These are phyloP conservation scores for Leucoraja erinaceus DNA, from an alignment of 2,113 vertebrate genomes.

Conservation along the genomic window DNA sequence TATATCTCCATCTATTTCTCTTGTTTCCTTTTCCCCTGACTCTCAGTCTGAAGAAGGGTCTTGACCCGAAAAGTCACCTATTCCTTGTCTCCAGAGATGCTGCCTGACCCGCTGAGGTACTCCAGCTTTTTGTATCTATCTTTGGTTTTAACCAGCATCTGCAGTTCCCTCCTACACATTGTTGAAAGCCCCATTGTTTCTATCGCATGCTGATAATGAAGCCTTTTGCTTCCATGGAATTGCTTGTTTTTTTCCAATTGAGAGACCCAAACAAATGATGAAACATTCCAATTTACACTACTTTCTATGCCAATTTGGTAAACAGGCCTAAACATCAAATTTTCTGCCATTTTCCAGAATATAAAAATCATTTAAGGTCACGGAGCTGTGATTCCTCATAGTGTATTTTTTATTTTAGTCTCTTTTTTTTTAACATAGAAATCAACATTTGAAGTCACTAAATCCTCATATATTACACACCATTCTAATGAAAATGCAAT, in stretches of 20 bases:
- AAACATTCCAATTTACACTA: neutral
- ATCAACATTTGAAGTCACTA: neutral
- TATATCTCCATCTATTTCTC: too few species aligned
- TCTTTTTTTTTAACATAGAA: neutral
- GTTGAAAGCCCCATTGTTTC: too few species aligned
- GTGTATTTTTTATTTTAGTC: neutral
- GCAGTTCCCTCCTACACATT: too few species aligned
- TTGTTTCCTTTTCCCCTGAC: too few species aligned
- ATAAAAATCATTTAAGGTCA: neutral
- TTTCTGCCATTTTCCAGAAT: neutral
- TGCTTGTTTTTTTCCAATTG: constrained; percentile 59
- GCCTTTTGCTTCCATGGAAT: constrained; percentile 63
- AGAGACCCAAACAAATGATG: neutral
- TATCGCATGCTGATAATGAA: constrained; percentile 61
- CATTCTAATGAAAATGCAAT: neutral
- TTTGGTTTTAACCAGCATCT: too few species aligned
- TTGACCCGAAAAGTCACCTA: too few species aligned
- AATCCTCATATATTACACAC: neutral
- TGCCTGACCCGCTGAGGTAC: too few species aligned
- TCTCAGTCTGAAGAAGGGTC: too few species aligned
- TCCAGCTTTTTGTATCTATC: too few species aligned
- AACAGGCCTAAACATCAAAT: neutral
- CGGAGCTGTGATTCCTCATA: neutral
- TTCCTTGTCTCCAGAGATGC: too few species aligned
- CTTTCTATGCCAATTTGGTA: neutral